Evolutionary conservation across 2,113 vertebrate species (phyloP).

Genomic region (Tetraodon nigroviridis): DNA sequence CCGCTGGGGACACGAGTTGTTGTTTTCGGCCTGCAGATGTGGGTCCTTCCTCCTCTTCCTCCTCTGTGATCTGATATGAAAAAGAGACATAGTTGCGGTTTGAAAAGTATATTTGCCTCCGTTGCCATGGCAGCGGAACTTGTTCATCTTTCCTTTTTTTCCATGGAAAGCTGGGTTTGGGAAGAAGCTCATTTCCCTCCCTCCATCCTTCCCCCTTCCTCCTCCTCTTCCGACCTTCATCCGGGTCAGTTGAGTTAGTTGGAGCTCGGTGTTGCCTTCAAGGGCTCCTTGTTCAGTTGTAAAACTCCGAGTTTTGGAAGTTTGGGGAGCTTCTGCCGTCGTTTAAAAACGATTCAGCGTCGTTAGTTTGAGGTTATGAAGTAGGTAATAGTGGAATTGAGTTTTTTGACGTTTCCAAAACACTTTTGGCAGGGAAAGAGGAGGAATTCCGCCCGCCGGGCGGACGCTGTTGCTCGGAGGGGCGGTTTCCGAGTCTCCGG

Average conservation of each 20-base stretch:
- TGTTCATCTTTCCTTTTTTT: constrained; percentile 33
- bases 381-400: neutral
- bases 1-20: neutral
- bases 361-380: neutral
- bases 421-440: too few relatives aligned
- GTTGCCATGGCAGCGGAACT: constrained; percentile 44
- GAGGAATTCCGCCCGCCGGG: too few relatives aligned
- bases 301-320: neutral
- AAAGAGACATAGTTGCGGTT: constrained; percentile 40
- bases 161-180: constrained; percentile 65
- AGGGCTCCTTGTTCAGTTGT: constrained; percentile 4
- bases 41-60: neutral
- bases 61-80: constrained; percentile 17
- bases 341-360: neutral
- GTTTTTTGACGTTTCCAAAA: neutral
- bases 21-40: neutral
- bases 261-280: constrained; percentile 55
- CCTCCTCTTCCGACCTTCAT: constrained; percentile 63
- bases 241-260: constrained; percentile 70
- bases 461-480: rapidly evolving
- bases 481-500: neutral
- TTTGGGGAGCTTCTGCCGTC: neutral
- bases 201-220: constrained; percentile 51
- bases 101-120: constrained; percentile 18
- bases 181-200: constrained; percentile 48